Conservation (phyloP, 2,113 vertebrate species). For the Chauna torquata region DNA sequence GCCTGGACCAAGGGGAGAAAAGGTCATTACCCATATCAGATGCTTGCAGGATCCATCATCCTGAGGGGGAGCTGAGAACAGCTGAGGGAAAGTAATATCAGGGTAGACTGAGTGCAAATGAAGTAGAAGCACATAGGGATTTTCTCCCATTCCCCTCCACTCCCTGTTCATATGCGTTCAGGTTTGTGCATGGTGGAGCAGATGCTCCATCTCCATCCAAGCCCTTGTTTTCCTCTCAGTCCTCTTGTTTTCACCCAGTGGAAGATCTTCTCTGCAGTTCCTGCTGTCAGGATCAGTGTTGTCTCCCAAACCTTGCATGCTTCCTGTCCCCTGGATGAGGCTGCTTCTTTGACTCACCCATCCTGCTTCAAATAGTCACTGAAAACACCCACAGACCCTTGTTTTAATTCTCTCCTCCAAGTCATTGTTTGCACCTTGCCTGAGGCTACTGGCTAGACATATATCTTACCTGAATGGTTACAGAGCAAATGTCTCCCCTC, state of each 20-base stretch:
- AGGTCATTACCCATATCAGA: slow-evolving; percentile 62
- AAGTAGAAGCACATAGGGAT: background rate
- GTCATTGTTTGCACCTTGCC: background rate
- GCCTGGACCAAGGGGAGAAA: slow-evolving; percentile 81
- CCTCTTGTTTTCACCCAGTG: background rate
- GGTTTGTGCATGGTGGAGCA: background rate
- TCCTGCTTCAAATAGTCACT: background rate
- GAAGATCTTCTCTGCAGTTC: background rate
- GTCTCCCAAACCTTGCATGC: background rate
- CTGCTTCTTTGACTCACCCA: background rate
- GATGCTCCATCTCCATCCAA: background rate
- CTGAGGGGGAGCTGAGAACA: background rate
- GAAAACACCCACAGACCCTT: background rate
- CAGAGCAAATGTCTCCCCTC: background rate
- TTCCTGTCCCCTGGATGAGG: background rate
- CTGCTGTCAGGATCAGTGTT: background rate
- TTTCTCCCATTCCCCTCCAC: background rate
- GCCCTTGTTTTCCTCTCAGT: background rate
- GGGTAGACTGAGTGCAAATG: background rate
- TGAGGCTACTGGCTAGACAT: background rate
- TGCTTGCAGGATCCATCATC: background rate
- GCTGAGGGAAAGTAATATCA: background rate
- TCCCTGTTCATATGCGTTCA: background rate
- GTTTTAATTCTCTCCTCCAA: background rate
- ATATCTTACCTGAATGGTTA: background rate